A percentile compares a stretch with the other conserved stretches of the same genome.
phyloP scores from a whole-genome alignment of 2,888 invertebrate species.

The Globia sparganii region DNA sequence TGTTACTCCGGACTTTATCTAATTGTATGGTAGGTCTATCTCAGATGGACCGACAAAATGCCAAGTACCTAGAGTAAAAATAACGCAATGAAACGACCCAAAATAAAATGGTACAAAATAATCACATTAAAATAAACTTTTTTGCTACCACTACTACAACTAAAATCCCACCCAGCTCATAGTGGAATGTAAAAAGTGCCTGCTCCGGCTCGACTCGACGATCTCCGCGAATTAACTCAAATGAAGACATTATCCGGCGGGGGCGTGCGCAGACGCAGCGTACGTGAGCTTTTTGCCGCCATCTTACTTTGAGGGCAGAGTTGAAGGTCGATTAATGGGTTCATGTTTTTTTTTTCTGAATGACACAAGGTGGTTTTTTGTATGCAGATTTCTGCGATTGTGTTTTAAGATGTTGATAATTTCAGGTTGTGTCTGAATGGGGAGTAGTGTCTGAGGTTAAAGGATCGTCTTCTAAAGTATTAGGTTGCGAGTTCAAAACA shows the following conservation, averaged over 20 bases:
- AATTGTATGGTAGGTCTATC: background rate
- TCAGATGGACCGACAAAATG: background rate
- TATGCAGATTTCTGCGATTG: conserved; percentile 2
- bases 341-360: conserved; percentile 29
- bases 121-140: background rate
- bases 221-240: conserved; percentile 84
- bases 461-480: too few relatives aligned
- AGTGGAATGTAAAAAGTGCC: conserved; percentile 79
- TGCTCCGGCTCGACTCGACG: conserved; percentile 70
- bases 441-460: too few relatives aligned
- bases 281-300: conserved; percentile 75
- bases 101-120: background rate
- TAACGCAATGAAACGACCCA: background rate
- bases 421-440: too few relatives aligned
- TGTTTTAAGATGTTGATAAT: background rate
- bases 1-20: background rate
- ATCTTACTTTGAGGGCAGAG: conserved; percentile 74
- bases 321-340: conserved; percentile 73
- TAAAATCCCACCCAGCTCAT: conserved; percentile 80
- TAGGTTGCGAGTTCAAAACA: too few relatives aligned
- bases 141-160: conserved; percentile 68
- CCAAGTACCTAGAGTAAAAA: too few relatives aligned
- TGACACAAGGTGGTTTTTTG: conserved; percentile 4
- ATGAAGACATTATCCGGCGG: conserved; percentile 87
- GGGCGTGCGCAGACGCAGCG: conserved; percentile 78